Percentiles rank a stretch among this genome's conserved stretches.
These are phyloP conservation scores for Mizuhopecten yessoensis DNA, from an alignment of 1,140 invertebrate species.

Conservation along the genomic window DNA sequence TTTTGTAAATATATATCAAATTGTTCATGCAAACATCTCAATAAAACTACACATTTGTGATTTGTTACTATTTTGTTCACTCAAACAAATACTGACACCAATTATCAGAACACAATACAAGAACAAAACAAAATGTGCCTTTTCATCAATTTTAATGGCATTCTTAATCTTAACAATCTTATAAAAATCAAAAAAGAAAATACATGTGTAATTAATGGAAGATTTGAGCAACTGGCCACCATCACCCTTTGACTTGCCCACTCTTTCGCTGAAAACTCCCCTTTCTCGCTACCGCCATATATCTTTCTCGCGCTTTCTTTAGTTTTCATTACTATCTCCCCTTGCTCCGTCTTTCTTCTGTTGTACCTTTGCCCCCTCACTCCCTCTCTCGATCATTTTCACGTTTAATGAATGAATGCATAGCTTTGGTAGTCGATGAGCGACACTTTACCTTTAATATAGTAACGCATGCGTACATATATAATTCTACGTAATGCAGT, in stretches of 20 bases:
- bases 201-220: not conserved
- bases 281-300: not conserved
- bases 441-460: not conserved
- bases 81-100: too few relatives aligned
- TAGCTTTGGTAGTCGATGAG: slow-evolving; percentile 26
- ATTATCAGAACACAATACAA: too few relatives aligned
- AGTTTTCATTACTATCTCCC: not conserved
- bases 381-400: not conserved
- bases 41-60: too few relatives aligned
- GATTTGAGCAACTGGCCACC: slow-evolving; percentile 1
- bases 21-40: too few relatives aligned
- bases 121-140: not conserved
- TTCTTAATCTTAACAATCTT: slow-evolving; percentile 11
- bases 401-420: not conserved
- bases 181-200: slow-evolving; percentile 30
- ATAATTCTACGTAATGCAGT: too few relatives aligned
- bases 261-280: not conserved
- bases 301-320: not conserved
- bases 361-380: not conserved
- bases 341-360: not conserved
- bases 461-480: too few relatives aligned
- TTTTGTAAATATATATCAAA: too few relatives aligned
- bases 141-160: not conserved
- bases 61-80: too few relatives aligned
- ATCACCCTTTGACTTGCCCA: not conserved